These are phyloP conservation scores for Brenthis ino DNA, from an alignment of 2,888 invertebrate genomes.

Conservation along the genomic window DNA sequence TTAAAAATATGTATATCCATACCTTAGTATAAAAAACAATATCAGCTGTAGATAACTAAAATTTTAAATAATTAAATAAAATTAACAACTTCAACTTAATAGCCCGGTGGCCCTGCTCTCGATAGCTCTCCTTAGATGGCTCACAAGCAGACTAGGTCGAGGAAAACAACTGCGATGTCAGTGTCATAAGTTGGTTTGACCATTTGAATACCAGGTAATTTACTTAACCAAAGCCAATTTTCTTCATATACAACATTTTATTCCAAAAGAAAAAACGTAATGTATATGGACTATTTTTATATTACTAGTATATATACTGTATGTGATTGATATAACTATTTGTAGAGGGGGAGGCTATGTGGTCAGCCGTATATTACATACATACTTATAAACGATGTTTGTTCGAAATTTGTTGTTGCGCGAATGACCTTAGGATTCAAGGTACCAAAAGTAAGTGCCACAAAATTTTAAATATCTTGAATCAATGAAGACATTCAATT, in stretches of 20 bases:
- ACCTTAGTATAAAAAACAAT: not conserved
- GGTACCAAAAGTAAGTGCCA: constrained; percentile 51
- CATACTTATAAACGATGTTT: constrained; percentile 53
- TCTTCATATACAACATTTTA: constrained; percentile 20
- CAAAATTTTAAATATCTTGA: constrained; percentile 43
- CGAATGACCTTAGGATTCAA: constrained; percentile 59
- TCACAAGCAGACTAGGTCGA: constrained; percentile 80
- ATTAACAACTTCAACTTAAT: constrained; percentile 70
- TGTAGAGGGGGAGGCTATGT: constrained; percentile 57
- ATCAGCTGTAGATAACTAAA: constrained; percentile 9
- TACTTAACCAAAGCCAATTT: constrained; percentile 55
- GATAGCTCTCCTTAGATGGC: constrained; percentile 81
- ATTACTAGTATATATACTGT: constrained; percentile 9
- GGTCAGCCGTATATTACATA: constrained; percentile 64
- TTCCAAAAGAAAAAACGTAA: constrained; percentile 40
- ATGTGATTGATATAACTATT: constrained; percentile 33
- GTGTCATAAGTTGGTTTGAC: constrained; percentile 67
- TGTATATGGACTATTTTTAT: constrained; percentile 40
- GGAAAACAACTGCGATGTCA: constrained; percentile 78
- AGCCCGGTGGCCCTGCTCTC: constrained; percentile 79
- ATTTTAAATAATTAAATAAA: constrained; percentile 49
- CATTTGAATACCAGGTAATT: constrained; percentile 46
- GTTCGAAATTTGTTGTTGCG: constrained; percentile 60
- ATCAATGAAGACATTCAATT: constrained; percentile 17
- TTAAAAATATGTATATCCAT: not conserved